These are phyloP conservation scores for Porites divaricata DNA, from an alignment of 92 coral and sea anemone genomes.

Conservation along the genomic window DNA sequence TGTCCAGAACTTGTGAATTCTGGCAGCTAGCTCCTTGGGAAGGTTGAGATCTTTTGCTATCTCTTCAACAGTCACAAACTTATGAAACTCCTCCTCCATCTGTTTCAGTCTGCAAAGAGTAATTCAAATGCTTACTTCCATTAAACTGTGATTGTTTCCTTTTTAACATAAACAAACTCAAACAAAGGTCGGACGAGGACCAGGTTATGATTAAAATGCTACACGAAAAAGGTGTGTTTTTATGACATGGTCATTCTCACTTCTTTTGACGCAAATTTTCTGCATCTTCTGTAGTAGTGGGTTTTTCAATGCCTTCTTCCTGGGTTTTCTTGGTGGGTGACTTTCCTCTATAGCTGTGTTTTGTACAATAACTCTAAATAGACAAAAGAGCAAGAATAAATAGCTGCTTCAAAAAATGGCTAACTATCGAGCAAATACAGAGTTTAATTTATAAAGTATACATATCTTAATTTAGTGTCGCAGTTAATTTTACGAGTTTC, in stretches of 20 bases:
- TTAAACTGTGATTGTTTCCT: no score
- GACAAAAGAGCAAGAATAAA: background rate
- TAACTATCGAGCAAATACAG: no score
- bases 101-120: slow-evolving; percentile 76
- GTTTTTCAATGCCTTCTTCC: slow-evolving; percentile 43
- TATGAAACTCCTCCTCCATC: slow-evolving; percentile 97
- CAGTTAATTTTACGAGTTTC: no score
- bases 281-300: slow-evolving; percentile 61
- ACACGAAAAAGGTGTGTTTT: background rate
- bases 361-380: slow-evolving; percentile 85
- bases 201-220: no score
- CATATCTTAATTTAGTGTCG: no score
- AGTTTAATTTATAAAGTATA: no score
- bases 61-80: slow-evolving; percentile 74
- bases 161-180: no score
- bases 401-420: no score
- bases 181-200: no score
- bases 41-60: slow-evolving; percentile 82
- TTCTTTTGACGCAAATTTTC: slow-evolving; percentile 93
- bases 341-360: slow-evolving; percentile 85
- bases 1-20: slow-evolving; percentile 91
- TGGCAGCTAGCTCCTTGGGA: slow-evolving; percentile 79
- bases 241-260: slow-evolving; percentile 43
- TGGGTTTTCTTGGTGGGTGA: slow-evolving; percentile 66
- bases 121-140: background rate